Evolutionary conservation across 2,888 invertebrate species (phyloP), one percentile per base, ranked within the genome.

Genomic region (Cinara cedri): DNA sequence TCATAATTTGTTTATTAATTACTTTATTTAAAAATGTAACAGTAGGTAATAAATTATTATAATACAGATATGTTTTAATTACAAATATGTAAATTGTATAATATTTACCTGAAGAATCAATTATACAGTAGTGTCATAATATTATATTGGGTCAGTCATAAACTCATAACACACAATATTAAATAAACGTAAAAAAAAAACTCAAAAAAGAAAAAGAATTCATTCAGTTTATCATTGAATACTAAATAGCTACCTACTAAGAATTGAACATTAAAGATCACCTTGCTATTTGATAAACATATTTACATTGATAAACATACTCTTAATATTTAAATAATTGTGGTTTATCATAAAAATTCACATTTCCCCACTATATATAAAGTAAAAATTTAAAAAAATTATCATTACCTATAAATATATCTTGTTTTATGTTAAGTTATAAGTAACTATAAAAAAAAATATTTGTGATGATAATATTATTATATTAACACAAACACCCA

Each of bases 261-360:
- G 62, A 74, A 62, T 51, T 51, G 9, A 51, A 34, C 10, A 63
- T 74, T 63, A 51, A 42, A 74, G 19, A 74, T 63, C 63, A 74
- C 74, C 74, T 74, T 74, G 51, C 74, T 34, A 34, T 34, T 42
- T 42, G 51, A 74, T 63, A 63, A 74, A 74, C 21, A 51, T 42
- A 63, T 74, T 72, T 51, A 34, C 34, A 49, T 49, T 9, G 16
- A 8, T 49, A 72, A 49, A 14, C 13, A 51, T 51, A n/a, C n/a
- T n/a, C n/a, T n/a, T n/a, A n/a, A n/a, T 34, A 34, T 34, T 34
- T 34, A 34, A 34, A 34, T 34, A 34, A 34, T 34, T 6, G 34
- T 34, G 49, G 21, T 66, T 60, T 72, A 72, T 72, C 71, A 62
- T 14, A 60, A 19, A 26, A 24, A 60, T 72, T 60, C 13, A 72